Evolutionary conservation across 37 sponge, comb jelly and placozoan genomes (phyloP).

Genomic region (Amphimedon queenslandica): DNA sequence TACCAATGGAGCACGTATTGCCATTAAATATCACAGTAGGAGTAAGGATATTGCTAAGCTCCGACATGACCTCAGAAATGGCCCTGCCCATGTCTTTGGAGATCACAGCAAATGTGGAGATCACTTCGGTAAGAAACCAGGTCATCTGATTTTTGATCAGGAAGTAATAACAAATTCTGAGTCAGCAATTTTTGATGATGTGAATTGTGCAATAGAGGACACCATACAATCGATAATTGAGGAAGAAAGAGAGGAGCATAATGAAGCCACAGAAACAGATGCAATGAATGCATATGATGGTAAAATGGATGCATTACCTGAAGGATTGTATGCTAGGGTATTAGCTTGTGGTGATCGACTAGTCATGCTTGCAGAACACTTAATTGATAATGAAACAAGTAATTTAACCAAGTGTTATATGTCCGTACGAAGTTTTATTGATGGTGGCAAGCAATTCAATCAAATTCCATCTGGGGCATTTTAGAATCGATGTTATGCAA

Average conservation of each 20-base stretch:
- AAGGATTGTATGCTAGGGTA: no score
- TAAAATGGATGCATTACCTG: not conserved
- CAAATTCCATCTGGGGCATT: constrained; percentile 14
- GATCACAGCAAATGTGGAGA: constrained; percentile 22
- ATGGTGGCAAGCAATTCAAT: constrained; percentile 40
- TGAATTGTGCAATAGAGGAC: no score
- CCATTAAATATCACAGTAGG: constrained; percentile 19
- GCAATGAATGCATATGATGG: no score
- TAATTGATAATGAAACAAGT: no score
- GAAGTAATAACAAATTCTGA: no score
- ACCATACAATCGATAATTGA: no score
- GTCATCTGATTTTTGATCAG: not conserved
- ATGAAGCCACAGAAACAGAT: constrained; percentile 5
- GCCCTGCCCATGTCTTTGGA: constrained; percentile 30
- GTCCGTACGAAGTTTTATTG: constrained; percentile 7
- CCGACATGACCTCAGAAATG: constrained; percentile 34
- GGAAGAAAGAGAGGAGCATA: not conserved
- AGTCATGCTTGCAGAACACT: constrained; percentile 5
- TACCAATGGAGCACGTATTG: constrained; percentile 15
- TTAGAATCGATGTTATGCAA: no score
- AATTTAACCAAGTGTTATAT: constrained; percentile 29
- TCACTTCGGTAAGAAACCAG: no score
- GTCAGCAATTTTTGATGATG: no score
- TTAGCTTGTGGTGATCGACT: no score
- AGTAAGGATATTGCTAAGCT: constrained; percentile 13